Evolutionary conservation across 2,888 invertebrate species (phyloP).

Genomic region (Ferrisia virgata): DNA sequence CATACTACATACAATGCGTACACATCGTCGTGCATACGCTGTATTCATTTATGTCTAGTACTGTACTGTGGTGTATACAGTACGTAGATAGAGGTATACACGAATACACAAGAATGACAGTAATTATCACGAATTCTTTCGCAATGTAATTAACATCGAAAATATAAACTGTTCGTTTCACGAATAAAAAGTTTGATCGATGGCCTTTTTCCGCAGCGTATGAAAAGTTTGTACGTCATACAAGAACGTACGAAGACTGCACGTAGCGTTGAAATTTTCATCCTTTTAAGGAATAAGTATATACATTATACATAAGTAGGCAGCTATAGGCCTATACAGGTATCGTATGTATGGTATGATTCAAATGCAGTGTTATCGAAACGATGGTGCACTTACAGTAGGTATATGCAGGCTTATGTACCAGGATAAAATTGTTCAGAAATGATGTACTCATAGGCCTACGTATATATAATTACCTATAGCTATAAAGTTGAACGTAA

Average conservation of each 20-base stretch:
- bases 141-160: background rate
- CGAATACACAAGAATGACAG: background rate
- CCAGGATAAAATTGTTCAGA: too few relatives aligned
- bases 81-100: background rate
- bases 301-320: too few relatives aligned
- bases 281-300: background rate
- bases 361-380: background rate
- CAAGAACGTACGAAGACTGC: background rate
- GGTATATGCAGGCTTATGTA: too few relatives aligned
- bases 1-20: too few relatives aligned
- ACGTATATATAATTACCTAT: too few relatives aligned
- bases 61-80: background rate
- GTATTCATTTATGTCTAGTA: background rate
- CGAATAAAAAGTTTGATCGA: background rate
- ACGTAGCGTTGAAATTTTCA: background rate
- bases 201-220: background rate
- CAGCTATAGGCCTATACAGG: background rate
- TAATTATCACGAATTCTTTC: background rate
- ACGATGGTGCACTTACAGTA: background rate
- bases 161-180: background rate
- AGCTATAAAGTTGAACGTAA: too few relatives aligned
- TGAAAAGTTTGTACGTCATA: background rate
- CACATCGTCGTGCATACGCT: background rate
- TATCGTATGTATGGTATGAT: background rate
- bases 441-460: too few relatives aligned